Base-by-base conservation (phyloP, 2,888 invertebrate species). In the Cheilosia urbana region DNA sequence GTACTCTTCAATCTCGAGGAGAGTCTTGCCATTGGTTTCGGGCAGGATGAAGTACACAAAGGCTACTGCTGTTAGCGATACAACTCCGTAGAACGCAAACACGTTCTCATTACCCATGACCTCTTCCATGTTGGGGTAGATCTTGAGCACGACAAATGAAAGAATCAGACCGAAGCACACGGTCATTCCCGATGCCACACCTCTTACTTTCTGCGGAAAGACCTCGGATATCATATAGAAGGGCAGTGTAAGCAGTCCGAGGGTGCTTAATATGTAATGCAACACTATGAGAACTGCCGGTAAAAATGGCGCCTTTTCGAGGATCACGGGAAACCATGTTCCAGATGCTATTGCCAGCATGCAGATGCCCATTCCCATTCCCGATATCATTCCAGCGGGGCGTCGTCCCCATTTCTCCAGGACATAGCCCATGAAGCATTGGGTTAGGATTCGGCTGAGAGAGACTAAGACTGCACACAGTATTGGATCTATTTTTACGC, bases 221-320 rank as follows among this genome's bases (percentile, higher is more conserved):
- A 96, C 93, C 92, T 96, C 96, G 0, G 96, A 96, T 88, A 95
- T 95, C 94, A 96, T 94, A 58, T 95, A 94, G 95, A 96, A 96
- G 0, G 96, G 96, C 78, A 96, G 90, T 2, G 96, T 95, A 9
- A 95, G 80, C 60, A 92, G 88, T 40, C 96, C 92, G 88, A 90
- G 89, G 2, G 91, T 92, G 88, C 90, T 95, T 91, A 69, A 96
- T 89, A 90, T 94, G 92, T 87, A 93, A 90, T 88, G 91, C 3
- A 90, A 81, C 3, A 92, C 88, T 65, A 92, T 91, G 82, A 91
- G 90, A 3, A 89, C 75, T 3, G 89, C 91, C 0, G 92, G 90
- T 71, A 92, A 79, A 85, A 90, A 89, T 1, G 90, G 89, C 60
- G 89, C 84, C 4, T 87, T 82, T 42, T 89, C 85, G 13, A 90